Evolutionary conservation across 2,797 vertebrate genomes (phyloP).

Genomic region (Neosilurus mollespiculum): DNA sequence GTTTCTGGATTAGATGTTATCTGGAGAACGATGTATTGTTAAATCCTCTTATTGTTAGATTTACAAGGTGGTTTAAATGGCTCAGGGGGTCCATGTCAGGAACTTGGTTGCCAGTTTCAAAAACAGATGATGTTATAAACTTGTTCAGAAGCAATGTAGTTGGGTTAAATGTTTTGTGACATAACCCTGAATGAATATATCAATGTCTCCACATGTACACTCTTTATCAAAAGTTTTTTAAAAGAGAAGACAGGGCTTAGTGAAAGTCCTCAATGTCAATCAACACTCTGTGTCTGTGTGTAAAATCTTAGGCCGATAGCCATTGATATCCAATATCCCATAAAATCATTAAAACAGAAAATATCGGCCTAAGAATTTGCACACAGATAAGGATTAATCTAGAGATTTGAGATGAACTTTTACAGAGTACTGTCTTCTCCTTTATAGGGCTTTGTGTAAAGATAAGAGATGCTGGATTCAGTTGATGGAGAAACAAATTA

Average conservation of each 20-base stretch:
- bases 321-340: no score
- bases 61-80: background rate
- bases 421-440: no score
- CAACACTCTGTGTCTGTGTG: no score
- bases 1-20: conserved; percentile 31
- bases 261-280: no score
- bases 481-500: background rate
- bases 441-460: background rate
- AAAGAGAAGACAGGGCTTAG: no score
- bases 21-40: background rate
- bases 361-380: no score
- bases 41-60: conserved; percentile 30
- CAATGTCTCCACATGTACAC: background rate
- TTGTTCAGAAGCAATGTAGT: background rate
- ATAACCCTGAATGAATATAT: background rate
- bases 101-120: background rate
- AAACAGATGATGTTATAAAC: background rate
- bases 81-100: background rate
- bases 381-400: no score
- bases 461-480: background rate
- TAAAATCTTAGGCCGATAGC: no score
- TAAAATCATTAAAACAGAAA: no score
- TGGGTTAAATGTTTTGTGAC: background rate
- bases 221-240: background rate
- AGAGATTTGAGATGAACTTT: no score